Evolutionary conservation across 64 coral and sea anemone genomes (phyloP).

Genomic region (Stylophora pistillata): DNA sequence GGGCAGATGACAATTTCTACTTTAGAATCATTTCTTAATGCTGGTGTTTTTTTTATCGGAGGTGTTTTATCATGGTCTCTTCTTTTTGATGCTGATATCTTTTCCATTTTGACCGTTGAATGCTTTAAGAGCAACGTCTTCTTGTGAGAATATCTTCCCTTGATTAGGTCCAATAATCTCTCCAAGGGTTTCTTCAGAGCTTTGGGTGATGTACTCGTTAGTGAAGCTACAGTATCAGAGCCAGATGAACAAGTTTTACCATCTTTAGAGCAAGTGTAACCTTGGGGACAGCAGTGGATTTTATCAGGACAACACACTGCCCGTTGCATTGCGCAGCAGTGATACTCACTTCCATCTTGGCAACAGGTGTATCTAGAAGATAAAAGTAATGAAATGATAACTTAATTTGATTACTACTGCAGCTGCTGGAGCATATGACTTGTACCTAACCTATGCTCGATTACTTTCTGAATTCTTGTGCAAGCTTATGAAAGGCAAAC

Average conservation of each 20-base stretch:
- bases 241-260: conserved; percentile 24
- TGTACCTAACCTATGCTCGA: background rate
- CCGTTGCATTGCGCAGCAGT: conserved; percentile 51
- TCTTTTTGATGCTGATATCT: background rate
- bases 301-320: conserved; percentile 61
- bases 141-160: background rate
- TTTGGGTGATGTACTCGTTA: background rate
- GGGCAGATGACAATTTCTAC: background rate
- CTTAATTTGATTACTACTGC: background rate
- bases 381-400: background rate
- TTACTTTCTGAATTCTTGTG: too few species aligned
- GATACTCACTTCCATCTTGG: background rate
- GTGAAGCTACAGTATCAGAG: background rate
- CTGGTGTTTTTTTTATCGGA: too few species aligned
- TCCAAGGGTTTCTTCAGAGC: background rate
- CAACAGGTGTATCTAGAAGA: conserved; percentile 41
- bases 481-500: too few species aligned
- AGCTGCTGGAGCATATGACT: too few species aligned
- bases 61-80: too few species aligned
- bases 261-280: conserved; percentile 24
- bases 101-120: background rate
- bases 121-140: background rate
- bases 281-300: conserved; percentile 54
- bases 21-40: background rate
- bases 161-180: background rate